Evolutionary conservation across 1,140 invertebrate genomes (phyloP).

Genomic region (Drosophila melanica): DNA sequence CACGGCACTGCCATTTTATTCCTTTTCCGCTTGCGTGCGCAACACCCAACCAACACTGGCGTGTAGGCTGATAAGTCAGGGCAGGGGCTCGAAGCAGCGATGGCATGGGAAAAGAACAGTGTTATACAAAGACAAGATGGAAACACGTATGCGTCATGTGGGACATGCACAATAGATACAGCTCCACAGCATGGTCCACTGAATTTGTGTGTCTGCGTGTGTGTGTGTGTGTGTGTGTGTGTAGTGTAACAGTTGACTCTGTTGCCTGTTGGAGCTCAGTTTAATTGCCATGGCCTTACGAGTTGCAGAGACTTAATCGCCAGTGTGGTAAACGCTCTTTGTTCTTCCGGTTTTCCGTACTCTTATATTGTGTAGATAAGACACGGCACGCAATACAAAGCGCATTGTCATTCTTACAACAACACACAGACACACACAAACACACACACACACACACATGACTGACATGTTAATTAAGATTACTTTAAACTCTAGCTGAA

Average conservation of each 20-base stretch:
- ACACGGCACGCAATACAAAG: conserved; percentile 39
- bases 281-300: conserved; percentile 62
- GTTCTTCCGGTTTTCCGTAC: conserved; percentile 20
- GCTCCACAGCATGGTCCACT: conserved; percentile 15
- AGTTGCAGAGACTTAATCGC: conserved; percentile 64
- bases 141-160: conserved; percentile 68
- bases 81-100: conserved; percentile 5
- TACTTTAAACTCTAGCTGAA: conserved; percentile 29
- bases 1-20: conserved; percentile 16
- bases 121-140: not conserved
- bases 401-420: conserved; percentile 32
- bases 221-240: not conserved
- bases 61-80: conserved; percentile 21
- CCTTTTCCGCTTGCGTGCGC: conserved; percentile 60
- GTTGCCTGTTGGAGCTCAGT: conserved; percentile 40
- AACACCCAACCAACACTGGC: conserved; percentile 23
- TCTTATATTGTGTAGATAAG: conserved; percentile 50
- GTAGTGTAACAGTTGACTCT: conserved; percentile 7
- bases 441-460: conserved; percentile 17
- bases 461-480: conserved; percentile 73
- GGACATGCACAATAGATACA: conserved; percentile 50
- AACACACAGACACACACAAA: conserved; percentile 15
- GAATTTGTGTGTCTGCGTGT: not conserved
- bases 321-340: conserved; percentile 33
- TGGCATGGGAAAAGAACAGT: conserved; percentile 59